phyloP scores from a whole-genome alignment of 2,797 vertebrate species.

The Hoplostethus atlanticus region DNA sequence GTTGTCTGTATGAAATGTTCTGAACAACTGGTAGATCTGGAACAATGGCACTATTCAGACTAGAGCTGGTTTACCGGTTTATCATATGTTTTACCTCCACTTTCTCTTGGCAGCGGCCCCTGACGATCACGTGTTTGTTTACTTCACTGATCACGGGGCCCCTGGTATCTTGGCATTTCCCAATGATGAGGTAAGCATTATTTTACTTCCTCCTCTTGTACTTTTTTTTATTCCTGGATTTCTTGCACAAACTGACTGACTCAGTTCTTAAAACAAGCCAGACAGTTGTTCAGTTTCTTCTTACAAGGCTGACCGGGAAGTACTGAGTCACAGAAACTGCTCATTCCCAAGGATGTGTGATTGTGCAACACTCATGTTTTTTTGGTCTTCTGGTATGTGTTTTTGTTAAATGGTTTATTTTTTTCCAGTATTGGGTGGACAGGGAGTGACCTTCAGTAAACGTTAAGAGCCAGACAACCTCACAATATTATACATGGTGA shows the following conservation, averaged over 20 bases:
- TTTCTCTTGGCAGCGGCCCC: constrained; percentile 88
- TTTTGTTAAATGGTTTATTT: no score
- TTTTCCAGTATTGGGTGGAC: no score
- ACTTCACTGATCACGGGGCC: constrained; percentile 96
- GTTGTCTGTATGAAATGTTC: no score
- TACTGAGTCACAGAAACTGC: no score
- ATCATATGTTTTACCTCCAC: not conserved
- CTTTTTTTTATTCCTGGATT: not conserved
- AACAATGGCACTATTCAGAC: no score
- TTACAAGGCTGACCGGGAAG: no score
- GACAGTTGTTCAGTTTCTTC: not conserved
- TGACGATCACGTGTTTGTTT: constrained; percentile 94
- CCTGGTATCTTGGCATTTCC: constrained; percentile 95
- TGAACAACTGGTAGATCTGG: not conserved
- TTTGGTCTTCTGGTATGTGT: no score
- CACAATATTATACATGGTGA: no score
- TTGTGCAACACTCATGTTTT: no score
- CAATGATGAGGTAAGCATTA: constrained; percentile 88
- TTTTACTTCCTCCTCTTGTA: constrained; percentile 23
- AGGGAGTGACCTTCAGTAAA: no score
- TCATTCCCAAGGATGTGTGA: not conserved
- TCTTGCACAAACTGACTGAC: no score
- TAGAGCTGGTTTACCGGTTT: not conserved
- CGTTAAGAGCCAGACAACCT: no score
- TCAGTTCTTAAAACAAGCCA: not conserved